These are phyloP conservation scores for Cromileptes altivelis DNA, from an alignment of 2,113 vertebrate species.

Conservation along the genomic window DNA sequence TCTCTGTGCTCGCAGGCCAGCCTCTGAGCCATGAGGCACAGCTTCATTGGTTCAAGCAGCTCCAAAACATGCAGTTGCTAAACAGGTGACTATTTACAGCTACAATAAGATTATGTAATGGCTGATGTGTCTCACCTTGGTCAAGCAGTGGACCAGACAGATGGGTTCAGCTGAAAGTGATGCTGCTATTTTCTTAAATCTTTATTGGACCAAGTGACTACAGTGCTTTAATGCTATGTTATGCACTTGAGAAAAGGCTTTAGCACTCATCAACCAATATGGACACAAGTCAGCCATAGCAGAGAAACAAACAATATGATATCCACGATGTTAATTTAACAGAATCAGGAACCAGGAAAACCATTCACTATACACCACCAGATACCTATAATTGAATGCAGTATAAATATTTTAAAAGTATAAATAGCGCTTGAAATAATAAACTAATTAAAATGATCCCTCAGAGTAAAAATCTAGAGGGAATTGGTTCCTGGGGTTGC, in stretches of 20 bases:
- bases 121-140: neutral
- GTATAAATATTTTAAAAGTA: too few relatives aligned
- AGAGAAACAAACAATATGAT: neutral
- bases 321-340: too few relatives aligned
- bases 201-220: neutral
- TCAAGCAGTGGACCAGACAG: slow-evolving; percentile 48
- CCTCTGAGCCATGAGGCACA: slow-evolving; percentile 51
- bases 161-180: slow-evolving; percentile 82
- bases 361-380: too few relatives aligned
- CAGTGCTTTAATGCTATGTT: neutral
- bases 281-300: neutral
- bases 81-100: slow-evolving; percentile 73
- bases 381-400: too few relatives aligned
- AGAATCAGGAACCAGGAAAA: too few relatives aligned
- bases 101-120: neutral
- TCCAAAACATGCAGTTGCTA: slow-evolving; percentile 59
- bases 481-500: too few relatives aligned
- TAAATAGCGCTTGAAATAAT: too few relatives aligned
- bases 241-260: neutral
- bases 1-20: slow-evolving; percentile 37
- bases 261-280: neutral
- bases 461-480: too few relatives aligned
- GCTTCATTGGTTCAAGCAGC: slow-evolving; percentile 57
- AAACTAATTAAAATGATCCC: too few relatives aligned
- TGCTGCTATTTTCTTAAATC: neutral